Conservation (phyloP, 2,113 vertebrate species). For the Rostratula benghalensis region DNA sequence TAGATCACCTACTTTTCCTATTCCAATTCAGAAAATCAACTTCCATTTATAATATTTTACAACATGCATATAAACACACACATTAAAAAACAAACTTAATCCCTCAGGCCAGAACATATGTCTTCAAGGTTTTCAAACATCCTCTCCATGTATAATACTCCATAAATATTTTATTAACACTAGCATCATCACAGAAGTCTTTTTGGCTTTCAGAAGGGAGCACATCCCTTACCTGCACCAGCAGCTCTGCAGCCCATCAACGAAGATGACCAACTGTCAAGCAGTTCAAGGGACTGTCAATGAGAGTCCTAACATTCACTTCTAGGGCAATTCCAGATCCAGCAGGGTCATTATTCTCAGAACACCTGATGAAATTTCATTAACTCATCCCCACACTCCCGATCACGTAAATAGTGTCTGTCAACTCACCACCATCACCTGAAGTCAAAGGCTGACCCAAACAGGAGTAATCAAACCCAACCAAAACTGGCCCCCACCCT, state of each 20-base stretch:
- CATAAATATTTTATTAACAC: background rate
- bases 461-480: background rate
- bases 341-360: background rate
- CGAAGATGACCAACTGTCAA: accelerated
- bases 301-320: background rate
- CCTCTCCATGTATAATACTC: background rate
- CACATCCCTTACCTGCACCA: accelerated
- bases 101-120: background rate
- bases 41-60: background rate
- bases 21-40: background rate
- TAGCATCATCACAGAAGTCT: background rate
- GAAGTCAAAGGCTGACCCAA: background rate
- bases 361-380: background rate
- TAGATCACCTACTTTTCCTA: background rate
- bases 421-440: background rate
- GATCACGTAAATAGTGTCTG: background rate
- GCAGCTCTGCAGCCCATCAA: background rate
- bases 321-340: background rate
- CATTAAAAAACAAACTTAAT: background rate
- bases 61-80: background rate
- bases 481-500: no score
- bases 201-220: background rate
- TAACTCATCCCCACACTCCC: background rate
- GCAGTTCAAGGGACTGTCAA: background rate
- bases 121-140: background rate